A percentile compares a stretch with the other conserved stretches of the same genome.
These are phyloP conservation scores for Ormyrus rosae DNA, from an alignment of 2,888 invertebrate species.

Conservation along the genomic window DNA sequence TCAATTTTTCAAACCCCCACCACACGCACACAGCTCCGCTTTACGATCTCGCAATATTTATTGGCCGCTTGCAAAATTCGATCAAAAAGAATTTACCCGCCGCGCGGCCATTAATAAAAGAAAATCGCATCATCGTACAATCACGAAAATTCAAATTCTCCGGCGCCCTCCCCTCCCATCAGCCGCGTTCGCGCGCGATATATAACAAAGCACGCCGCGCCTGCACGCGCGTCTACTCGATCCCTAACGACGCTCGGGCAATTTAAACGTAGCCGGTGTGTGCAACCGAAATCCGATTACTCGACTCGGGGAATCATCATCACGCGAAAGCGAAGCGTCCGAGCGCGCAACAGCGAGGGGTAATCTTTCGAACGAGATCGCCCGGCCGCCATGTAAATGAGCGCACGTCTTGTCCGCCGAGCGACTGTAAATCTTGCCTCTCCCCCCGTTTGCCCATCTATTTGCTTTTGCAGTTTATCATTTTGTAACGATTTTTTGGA, in stretches of 20 bases:
- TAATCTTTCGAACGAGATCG: constrained; percentile 48
- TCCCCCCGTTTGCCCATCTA: too few relatives aligned
- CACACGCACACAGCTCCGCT: too few relatives aligned
- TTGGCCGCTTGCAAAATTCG: not conserved
- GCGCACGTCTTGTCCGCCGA: constrained; percentile 9
- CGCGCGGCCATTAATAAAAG: not conserved
- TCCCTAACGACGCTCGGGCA: constrained; percentile 3
- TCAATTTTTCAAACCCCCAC: too few relatives aligned
- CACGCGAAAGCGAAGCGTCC: constrained; percentile 16
- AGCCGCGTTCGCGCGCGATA: too few relatives aligned
- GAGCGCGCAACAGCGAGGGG: constrained; percentile 32
- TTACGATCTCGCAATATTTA: too few relatives aligned
- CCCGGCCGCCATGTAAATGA: constrained; percentile 14
- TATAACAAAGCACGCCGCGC: too few relatives aligned
- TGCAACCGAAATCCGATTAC: constrained; percentile 27
- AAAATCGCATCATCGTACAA: too few relatives aligned
- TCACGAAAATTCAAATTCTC: too few relatives aligned
- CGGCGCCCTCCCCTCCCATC: too few relatives aligned
- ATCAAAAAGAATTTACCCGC: not conserved
- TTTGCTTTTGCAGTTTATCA: too few relatives aligned
- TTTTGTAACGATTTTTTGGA: too few relatives aligned
- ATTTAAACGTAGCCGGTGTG: constrained; percentile 9
- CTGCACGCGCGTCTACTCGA: too few relatives aligned
- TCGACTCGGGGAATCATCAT: constrained; percentile 22
- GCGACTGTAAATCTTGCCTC: not conserved